Conservation (phyloP, 1,140 invertebrate genomes). For the Popillia japonica region DNA sequence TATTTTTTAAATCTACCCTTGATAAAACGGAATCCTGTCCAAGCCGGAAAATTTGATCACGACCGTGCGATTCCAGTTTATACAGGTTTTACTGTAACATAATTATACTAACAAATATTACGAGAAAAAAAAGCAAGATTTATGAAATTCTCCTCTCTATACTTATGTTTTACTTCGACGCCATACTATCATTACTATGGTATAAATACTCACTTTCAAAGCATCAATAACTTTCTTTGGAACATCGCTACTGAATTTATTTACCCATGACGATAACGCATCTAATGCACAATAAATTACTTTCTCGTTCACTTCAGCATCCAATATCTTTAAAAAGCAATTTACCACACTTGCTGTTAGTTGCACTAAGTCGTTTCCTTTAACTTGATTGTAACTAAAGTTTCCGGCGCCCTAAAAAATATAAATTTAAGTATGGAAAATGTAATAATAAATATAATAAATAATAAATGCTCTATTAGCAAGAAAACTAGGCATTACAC, state of each 20-base stretch:
- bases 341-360: constrained; percentile 71
- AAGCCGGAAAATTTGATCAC: too few relatives aligned
- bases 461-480: background rate
- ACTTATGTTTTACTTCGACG: too few relatives aligned
- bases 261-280: constrained; percentile 82
- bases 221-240: constrained; percentile 77
- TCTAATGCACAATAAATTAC: constrained; percentile 83
- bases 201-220: constrained; percentile 69
- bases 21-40: too few relatives aligned
- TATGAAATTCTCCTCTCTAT: too few relatives aligned
- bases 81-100: too few relatives aligned
- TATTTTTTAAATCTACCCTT: too few relatives aligned
- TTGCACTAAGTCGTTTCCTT: constrained; percentile 65
- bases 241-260: constrained; percentile 71
- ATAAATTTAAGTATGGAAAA: background rate
- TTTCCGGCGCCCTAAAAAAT: constrained; percentile 77
- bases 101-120: too few relatives aligned
- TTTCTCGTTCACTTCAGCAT: constrained; percentile 92
- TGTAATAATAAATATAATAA: background rate
- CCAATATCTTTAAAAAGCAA: constrained; percentile 81
- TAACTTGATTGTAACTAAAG: constrained; percentile 77
- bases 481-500: too few relatives aligned
- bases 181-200: background rate
- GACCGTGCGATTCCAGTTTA: too few relatives aligned
- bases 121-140: too few relatives aligned